Percentiles rank a stretch among this genome's conserved stretches.
These are phyloP conservation scores for Coccyzus lansbergi DNA, from an alignment of 2,797 vertebrate genomes.

Conservation along the genomic window DNA sequence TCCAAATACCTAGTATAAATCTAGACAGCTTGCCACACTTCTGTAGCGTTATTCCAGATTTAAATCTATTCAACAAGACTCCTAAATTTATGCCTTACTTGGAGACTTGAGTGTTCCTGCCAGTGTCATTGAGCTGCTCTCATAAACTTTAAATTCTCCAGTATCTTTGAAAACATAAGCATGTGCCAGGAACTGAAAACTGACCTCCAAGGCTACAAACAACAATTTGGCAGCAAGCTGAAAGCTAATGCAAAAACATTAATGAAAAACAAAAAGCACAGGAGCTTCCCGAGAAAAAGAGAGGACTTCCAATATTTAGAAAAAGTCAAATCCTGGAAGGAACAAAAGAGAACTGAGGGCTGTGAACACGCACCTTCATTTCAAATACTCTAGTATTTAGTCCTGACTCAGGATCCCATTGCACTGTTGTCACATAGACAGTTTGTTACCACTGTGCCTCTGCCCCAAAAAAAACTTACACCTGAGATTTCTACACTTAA, in stretches of 20 bases:
- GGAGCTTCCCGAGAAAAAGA: neutral
- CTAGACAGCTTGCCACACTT: slow-evolving; percentile 4
- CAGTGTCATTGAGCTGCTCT: neutral
- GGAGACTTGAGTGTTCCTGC: neutral
- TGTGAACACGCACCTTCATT: neutral
- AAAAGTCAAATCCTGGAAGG: neutral
- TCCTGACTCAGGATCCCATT: neutral
- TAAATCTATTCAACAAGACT: slow-evolving; percentile 19
- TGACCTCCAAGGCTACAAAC: neutral
- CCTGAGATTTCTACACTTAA: neutral
- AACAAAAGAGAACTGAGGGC: neutral
- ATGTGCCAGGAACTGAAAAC: neutral
- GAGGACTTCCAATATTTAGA: neutral
- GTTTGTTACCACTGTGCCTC: neutral
- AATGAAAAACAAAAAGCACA: slow-evolving; percentile 6
- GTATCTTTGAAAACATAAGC: neutral
- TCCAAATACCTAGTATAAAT: neutral
- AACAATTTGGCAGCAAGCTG: neutral
- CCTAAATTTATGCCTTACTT: neutral
- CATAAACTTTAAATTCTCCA: neutral
- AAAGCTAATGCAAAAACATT: neutral
- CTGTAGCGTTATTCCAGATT: neutral
- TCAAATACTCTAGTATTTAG: neutral
- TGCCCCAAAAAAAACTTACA: neutral
- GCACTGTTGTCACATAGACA: neutral